A percentile compares a stretch with the other conserved stretches of the same genome.
phyloP scores from a whole-genome alignment of 2,113 vertebrate genomes.

The Dascyllus trimaculatus region DNA sequence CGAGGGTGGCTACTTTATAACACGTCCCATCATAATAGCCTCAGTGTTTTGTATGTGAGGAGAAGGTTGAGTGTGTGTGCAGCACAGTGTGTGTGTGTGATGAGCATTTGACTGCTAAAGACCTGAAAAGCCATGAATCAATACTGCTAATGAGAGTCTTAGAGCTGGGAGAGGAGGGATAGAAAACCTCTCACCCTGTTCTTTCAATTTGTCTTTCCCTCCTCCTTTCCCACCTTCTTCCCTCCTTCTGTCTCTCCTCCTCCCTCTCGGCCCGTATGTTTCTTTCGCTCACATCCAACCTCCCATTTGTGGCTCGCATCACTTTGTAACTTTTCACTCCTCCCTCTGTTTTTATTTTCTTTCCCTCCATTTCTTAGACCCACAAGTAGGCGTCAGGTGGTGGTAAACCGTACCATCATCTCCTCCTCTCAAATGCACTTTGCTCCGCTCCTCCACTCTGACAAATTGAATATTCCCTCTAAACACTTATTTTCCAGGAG shows the following conservation, averaged over 20 bases:
- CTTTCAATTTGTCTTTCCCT: slow-evolving; percentile 72
- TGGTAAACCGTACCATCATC: slow-evolving; percentile 45
- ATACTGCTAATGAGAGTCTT: slow-evolving; percentile 84
- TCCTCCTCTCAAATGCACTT: slow-evolving; percentile 61
- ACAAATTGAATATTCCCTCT: slow-evolving; percentile 72
- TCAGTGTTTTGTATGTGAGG: not conserved
- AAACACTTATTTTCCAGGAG: slow-evolving; percentile 64
- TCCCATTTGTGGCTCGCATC: slow-evolving; percentile 38
- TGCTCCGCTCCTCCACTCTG: slow-evolving; percentile 58
- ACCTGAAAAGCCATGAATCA: slow-evolving; percentile 79
- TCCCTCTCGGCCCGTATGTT: slow-evolving; percentile 13
- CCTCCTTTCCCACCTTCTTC: slow-evolving; percentile 18
- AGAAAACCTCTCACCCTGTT: slow-evolving; percentile 76
- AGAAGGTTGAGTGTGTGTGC: not conserved
- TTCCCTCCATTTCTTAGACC: slow-evolving; percentile 22
- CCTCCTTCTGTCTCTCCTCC: not conserved
- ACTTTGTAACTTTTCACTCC: slow-evolving; percentile 41
- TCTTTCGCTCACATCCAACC: slow-evolving; percentile 14
- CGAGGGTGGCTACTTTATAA: slow-evolving; percentile 34
- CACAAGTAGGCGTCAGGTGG: slow-evolving; percentile 52
- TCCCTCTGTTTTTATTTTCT: not conserved
- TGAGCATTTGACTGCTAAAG: slow-evolving; percentile 80
- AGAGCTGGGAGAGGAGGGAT: slow-evolving; percentile 69
- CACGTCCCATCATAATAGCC: slow-evolving; percentile 39
- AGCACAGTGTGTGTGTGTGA: slow-evolving; percentile 5